Conservation (phyloP, 23 tunicate species). For the Phallusia fumigata region DNA sequence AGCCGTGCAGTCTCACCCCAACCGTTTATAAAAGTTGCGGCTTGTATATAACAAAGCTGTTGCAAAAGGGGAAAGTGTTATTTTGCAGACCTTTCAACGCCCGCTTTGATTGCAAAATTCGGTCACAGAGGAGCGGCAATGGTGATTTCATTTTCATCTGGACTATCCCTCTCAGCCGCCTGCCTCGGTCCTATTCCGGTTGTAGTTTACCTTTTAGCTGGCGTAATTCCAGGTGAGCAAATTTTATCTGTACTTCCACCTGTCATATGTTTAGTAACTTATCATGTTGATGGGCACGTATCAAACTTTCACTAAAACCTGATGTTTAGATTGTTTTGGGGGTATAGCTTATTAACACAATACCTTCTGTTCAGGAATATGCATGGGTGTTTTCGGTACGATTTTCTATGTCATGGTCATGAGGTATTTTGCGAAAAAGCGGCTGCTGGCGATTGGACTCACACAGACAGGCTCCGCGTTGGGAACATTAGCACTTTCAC, state of each 20-base stretch:
- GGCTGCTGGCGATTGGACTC: slow-evolving; percentile 19
- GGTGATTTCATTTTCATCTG: background rate
- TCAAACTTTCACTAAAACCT: too few relatives aligned
- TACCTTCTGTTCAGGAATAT: slow-evolving; percentile 10
- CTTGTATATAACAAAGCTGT: too few relatives aligned
- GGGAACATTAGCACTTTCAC: slow-evolving; percentile 33
- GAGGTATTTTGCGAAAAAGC: slow-evolving; percentile 24
- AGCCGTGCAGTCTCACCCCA: too few relatives aligned
- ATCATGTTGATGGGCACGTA: too few relatives aligned
- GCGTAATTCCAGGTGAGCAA: background rate
- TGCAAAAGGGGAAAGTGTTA: too few relatives aligned
- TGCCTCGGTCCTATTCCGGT: background rate
- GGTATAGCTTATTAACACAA: too few relatives aligned
- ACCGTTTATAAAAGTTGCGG: too few relatives aligned
- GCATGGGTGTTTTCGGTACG: background rate
- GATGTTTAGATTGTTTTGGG: too few relatives aligned
- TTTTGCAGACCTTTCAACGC: background rate
- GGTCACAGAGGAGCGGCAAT: background rate
- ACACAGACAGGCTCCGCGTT: slow-evolving; percentile 21
- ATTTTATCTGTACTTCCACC: too few relatives aligned
- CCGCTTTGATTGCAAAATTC: background rate
- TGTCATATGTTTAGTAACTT: too few relatives aligned
- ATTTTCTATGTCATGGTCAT: slow-evolving; percentile 1
- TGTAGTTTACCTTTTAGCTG: background rate
- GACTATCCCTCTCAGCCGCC: background rate